phyloP scores from a whole-genome alignment of 92 coral and sea anemone genomes.

The Parazoanthus darwini region DNA sequence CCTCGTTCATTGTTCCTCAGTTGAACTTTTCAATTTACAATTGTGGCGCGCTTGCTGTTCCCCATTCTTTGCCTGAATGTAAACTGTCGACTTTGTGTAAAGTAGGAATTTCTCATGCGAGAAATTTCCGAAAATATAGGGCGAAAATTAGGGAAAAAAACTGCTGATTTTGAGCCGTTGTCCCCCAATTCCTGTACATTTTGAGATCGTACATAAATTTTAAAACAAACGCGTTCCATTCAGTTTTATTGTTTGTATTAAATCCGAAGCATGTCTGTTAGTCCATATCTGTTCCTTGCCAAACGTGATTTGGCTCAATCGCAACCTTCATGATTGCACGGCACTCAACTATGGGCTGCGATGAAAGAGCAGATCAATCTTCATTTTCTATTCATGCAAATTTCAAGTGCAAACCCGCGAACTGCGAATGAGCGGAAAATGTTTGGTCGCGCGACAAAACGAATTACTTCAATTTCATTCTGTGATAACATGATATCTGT shows the following conservation, averaged over 20 bases:
- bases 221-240: not conserved
- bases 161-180: not conserved
- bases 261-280: not conserved
- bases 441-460: slow-evolving; percentile 10
- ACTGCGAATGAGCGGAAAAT: not conserved
- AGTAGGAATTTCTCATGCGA: slow-evolving; percentile 9
- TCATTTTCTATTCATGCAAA: not conserved
- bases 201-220: not conserved
- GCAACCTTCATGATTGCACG: not conserved
- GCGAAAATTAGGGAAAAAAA: not conserved
- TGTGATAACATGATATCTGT: slow-evolving; percentile 23
- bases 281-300: slow-evolving; percentile 2
- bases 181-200: not conserved
- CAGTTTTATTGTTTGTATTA: slow-evolving; percentile 2
- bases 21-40: slow-evolving; percentile 41
- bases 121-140: not conserved
- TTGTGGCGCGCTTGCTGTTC: slow-evolving; percentile 24
- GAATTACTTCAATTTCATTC: not conserved
- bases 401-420: not conserved
- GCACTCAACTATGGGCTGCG: not conserved
- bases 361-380: not conserved
- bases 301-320: not conserved
- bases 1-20: slow-evolving; percentile 6
- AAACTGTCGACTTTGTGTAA: slow-evolving; percentile 21
- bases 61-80: slow-evolving; percentile 32